These are phyloP conservation scores for Chloropsis hardwickii DNA, from an alignment of 2,113 vertebrate genomes.

Conservation along the genomic window DNA sequence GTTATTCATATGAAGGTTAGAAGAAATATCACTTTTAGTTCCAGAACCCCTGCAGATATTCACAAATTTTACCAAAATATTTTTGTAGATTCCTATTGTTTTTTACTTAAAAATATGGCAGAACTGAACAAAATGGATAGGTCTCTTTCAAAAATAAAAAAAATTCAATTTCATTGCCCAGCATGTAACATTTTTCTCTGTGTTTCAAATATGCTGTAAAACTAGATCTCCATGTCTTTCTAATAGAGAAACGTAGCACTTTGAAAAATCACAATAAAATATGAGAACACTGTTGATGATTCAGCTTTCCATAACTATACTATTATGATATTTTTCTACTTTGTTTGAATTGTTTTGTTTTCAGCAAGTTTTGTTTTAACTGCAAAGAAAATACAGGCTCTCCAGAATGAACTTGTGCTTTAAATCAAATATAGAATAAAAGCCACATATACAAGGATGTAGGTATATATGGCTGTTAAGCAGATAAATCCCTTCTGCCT, in stretches of 20 bases:
- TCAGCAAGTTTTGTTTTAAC: constrained; percentile 32
- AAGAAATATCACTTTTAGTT: constrained; percentile 61
- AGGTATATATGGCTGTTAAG: background rate
- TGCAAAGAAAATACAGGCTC: background rate
- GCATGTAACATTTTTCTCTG: constrained; percentile 73
- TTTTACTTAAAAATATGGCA: constrained; percentile 74
- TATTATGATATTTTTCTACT: constrained; percentile 32
- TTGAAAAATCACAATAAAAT: constrained; percentile 62
- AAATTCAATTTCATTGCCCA: constrained; percentile 77
- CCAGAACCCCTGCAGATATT: constrained; percentile 61
- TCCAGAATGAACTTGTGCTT: background rate
- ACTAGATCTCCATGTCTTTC: constrained; percentile 72
- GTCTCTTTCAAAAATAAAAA: constrained; percentile 70
- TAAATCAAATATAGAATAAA: background rate
- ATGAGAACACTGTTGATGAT: constrained; percentile 48
- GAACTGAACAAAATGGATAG: constrained; percentile 71
- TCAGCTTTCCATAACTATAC: constrained; percentile 48
- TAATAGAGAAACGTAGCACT: constrained; percentile 68
- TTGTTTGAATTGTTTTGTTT: constrained; percentile 41
- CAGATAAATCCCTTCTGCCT: background rate
- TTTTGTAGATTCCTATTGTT: constrained; percentile 71
- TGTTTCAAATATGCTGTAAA: constrained; percentile 75
- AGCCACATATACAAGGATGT: background rate
- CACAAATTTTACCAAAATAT: constrained; percentile 75
- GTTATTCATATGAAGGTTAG: constrained; percentile 59